These are phyloP conservation scores for Macropodus opercularis DNA, from an alignment of 2,797 vertebrate species.

Conservation along the genomic window DNA sequence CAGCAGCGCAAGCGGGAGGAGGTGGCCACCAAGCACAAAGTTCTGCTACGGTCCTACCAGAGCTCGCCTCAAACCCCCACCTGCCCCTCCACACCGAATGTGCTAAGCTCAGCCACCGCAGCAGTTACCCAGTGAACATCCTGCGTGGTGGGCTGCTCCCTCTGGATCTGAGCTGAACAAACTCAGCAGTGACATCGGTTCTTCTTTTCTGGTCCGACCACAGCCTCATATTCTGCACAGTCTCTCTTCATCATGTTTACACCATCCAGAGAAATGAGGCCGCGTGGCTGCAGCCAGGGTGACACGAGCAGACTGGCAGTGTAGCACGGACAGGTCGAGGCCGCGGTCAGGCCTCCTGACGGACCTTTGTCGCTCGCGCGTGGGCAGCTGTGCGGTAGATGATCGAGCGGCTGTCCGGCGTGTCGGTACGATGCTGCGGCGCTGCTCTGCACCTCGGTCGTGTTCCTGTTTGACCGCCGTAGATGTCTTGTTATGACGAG, in stretches of 20 bases:
- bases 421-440: background rate
- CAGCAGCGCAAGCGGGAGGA: constrained; percentile 86
- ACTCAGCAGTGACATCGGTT: constrained; percentile 44
- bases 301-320: background rate
- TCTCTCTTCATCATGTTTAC: background rate
- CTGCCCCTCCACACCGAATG: constrained; percentile 77
- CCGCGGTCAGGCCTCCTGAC: background rate
- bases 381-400: no score
- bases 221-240: background rate
- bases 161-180: constrained; percentile 34
- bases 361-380: background rate
- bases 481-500: no score
- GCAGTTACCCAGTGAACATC: constrained; percentile 82
- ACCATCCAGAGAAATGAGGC: background rate
- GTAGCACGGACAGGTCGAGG: background rate
- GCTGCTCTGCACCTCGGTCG: background rate
- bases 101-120: constrained; percentile 61
- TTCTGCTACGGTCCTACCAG: constrained; percentile 96
- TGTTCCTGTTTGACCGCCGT: no score
- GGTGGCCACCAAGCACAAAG: constrained; percentile 93
- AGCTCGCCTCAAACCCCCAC: constrained; percentile 81
- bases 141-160: constrained; percentile 15
- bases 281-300: no score
- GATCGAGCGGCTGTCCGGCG: no score
- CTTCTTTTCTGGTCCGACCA: constrained; percentile 33